Evolutionary conservation across 2,113 vertebrate genomes (phyloP), one percentile per base, ranked within the genome.

Genomic region (Hippocampus barbouri): DNA sequence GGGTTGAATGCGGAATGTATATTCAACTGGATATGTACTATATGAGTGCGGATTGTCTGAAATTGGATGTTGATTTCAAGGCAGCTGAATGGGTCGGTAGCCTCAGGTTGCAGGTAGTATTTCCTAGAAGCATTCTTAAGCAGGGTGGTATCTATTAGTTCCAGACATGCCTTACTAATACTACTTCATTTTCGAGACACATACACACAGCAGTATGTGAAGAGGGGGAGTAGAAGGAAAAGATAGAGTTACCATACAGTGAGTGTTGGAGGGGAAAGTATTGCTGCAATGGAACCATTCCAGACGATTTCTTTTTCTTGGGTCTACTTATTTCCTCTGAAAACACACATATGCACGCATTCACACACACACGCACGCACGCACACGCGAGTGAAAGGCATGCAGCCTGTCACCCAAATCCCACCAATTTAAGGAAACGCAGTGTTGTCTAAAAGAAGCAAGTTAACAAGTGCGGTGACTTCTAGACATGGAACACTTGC

Each of bases 161-260:
- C 84, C 89, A 89, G 85, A 86, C 86, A 85, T 84, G 82, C 86
- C 79, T 77, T 70, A 61, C 64, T 84, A 78, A 85, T 78, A 79
- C 70, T 63, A 64, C 71, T 60, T 73, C 56, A 69, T 69, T 49
- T 67, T 20, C 64, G 25, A 51, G 47, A 51, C 47, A 20, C 47
- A 51, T 54, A 38, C 34, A 57, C 53, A 56, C 68, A 62, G 30
- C 57, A 65, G 27, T 49, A 57, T 66, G 73, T 43, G 69, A 53
- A 77, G 65, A 71, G n/a, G 65, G 61, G 71, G 82, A 77, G 81
- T 21, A 56, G 71, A 38, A 83, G 81, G 81, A 81, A 80, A 85
- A 80, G 83, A 84, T 90, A 86, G 76, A 86, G 67, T 91, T 89
- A 87, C 88, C 85, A 79, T 82, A 85, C 84, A 86, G 85, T 83